phyloP scores from a whole-genome alignment of 2,888 invertebrate species.

The Agrochola macilenta region DNA sequence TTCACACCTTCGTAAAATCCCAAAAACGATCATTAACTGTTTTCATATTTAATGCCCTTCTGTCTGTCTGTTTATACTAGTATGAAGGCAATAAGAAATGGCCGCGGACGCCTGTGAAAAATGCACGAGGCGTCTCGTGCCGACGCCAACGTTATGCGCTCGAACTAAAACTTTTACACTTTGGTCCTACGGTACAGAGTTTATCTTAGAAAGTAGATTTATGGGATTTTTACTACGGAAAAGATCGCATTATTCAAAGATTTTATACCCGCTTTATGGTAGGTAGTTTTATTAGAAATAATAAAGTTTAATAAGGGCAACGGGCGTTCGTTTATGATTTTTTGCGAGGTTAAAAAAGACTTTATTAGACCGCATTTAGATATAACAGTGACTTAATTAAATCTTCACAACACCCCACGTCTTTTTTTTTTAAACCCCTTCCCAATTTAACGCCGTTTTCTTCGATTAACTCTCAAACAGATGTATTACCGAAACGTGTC shows the following conservation, averaged over 20 bases:
- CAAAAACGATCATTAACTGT: conserved; percentile 19
- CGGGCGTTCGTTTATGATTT: conserved; percentile 19
- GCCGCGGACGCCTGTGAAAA: conserved; percentile 58
- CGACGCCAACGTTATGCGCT: conserved; percentile 56
- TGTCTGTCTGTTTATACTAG: conserved; percentile 42
- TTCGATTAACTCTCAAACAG: background rate
- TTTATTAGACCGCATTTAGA: background rate
- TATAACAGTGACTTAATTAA: background rate
- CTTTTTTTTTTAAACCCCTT: too few relatives aligned
- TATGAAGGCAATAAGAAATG: conserved; percentile 58
- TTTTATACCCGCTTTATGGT: conserved; percentile 57
- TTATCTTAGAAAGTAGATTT: conserved; percentile 76
- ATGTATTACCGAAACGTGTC: too few relatives aligned
- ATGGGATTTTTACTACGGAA: conserved; percentile 72
- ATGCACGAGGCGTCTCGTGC: conserved; percentile 58
- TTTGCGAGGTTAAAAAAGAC: background rate
- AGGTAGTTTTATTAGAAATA: conserved; percentile 49
- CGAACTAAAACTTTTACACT: conserved; percentile 74
- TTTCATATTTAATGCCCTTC: conserved; percentile 40
- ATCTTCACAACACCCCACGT: background rate
- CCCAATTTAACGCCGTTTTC: background rate
- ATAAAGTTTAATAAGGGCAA: conserved; percentile 42
- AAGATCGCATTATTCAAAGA: conserved; percentile 66
- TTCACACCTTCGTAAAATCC: conserved; percentile 19
- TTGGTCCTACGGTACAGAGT: conserved; percentile 65